Conservation (phyloP, 92 coral and sea anemone species). For the Desmophyllum pertusum region DNA sequence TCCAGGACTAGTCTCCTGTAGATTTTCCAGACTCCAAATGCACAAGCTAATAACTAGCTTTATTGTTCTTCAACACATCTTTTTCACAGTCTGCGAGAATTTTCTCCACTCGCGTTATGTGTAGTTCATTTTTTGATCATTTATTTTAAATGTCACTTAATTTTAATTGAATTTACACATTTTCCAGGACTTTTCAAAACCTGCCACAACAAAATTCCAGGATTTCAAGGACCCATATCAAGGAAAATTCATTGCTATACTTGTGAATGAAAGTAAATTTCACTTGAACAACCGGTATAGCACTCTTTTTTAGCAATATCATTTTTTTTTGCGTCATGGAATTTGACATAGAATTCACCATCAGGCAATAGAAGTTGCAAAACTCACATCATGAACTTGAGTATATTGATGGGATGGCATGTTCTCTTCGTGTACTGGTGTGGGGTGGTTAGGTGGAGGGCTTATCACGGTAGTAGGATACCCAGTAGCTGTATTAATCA, state of each 20-base stretch:
- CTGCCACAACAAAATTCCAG: too few relatives aligned
- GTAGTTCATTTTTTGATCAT: too few relatives aligned
- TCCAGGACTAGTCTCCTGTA: too few relatives aligned
- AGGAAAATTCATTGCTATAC: background rate
- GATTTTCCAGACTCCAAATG: too few relatives aligned
- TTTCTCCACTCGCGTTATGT: too few relatives aligned
- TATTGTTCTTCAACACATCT: too few relatives aligned
- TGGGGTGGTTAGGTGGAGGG: slow-evolving; percentile 59
- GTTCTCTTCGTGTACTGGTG: slow-evolving; percentile 71
- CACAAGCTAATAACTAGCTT: too few relatives aligned
- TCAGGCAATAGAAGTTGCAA: background rate
- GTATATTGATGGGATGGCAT: slow-evolving; percentile 32
- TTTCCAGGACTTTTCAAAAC: too few relatives aligned
- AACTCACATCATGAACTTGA: slow-evolving; percentile 35
- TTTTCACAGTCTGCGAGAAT: too few relatives aligned
- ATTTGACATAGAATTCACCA: background rate
- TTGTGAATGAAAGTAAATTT: background rate
- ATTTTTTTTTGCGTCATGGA: too few relatives aligned
- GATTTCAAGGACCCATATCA: background rate
- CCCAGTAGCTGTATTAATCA: slow-evolving; percentile 60
- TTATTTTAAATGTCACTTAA: too few relatives aligned
- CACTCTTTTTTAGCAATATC: background rate
- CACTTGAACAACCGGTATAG: background rate
- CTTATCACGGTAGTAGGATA: slow-evolving; percentile 69
- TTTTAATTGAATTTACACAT: too few relatives aligned